Evolutionary conservation across 2,888 invertebrate genomes (phyloP).

Genomic region (Lasioglossum leucozonium): DNA sequence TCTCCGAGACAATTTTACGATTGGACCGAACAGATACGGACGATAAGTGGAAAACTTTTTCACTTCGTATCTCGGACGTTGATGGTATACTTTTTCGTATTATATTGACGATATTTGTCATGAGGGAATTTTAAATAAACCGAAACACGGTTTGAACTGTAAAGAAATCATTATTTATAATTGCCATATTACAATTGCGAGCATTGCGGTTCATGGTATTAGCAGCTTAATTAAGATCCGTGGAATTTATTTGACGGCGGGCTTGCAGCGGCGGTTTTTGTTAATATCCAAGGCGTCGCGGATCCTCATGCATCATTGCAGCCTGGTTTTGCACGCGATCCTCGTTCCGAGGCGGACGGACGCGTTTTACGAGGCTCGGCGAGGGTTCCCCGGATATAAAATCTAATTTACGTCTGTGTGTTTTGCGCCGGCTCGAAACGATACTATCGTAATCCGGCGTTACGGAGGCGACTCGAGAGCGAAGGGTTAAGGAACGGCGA

Average conservation of each 20-base stretch:
- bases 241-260: neutral
- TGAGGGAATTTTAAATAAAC: no score
- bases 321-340: neutral
- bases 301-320: neutral
- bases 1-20: neutral
- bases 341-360: neutral
- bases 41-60: neutral
- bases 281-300: neutral
- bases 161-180: no score
- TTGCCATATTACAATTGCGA: neutral
- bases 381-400: conserved; percentile 6
- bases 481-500: neutral
- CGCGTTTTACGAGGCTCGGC: conserved; percentile 10
- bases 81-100: neutral
- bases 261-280: neutral
- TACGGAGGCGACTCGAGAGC: neutral
- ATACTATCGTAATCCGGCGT: neutral
- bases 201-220: neutral
- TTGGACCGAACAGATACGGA: neutral
- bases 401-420: conserved; percentile 7
- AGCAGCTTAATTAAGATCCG: neutral
- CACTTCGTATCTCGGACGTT: neutral
- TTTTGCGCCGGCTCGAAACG: neutral
- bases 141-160: no score
- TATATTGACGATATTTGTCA: neutral